Conservation (phyloP, 64 coral and sea anemone genomes). For the Actinia equina region DNA sequence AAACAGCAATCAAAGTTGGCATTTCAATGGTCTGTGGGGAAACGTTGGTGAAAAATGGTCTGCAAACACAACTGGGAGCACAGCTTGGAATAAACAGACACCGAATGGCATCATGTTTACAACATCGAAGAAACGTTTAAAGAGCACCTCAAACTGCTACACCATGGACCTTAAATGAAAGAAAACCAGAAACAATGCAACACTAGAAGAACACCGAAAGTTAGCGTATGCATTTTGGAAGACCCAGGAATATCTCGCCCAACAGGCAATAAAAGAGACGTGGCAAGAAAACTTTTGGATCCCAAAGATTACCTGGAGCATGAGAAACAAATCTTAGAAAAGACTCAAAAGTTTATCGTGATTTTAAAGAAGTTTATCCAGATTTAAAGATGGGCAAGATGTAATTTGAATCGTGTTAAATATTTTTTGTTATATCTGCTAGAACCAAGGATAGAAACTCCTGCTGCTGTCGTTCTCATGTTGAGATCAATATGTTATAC, state of each 20-base stretch:
- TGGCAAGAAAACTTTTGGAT: background rate
- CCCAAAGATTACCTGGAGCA: slow-evolving; percentile 1
- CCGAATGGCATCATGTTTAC: background rate
- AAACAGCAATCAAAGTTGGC: slow-evolving; percentile 2
- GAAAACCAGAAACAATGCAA: slow-evolving; percentile 19
- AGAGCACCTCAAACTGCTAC: background rate
- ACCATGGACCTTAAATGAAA: background rate
- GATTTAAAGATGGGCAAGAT: slow-evolving; percentile 37
- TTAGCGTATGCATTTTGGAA: slow-evolving; percentile 20
- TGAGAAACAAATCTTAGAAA: slow-evolving; percentile 41
- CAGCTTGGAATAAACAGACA: background rate
- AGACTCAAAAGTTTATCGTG: slow-evolving; percentile 30
- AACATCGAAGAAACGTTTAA: background rate
- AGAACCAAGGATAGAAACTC: background rate
- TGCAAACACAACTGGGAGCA: background rate
- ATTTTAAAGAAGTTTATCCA: slow-evolving; percentile 28
- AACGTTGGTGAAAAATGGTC: background rate
- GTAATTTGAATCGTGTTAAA: slow-evolving; percentile 31
- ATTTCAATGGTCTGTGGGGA: slow-evolving; percentile 21
- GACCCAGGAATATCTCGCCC: slow-evolving; percentile 29
- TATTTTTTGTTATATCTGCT: slow-evolving; percentile 18
- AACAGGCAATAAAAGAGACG: slow-evolving; percentile 28
- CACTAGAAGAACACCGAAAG: slow-evolving; percentile 7
- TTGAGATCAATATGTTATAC: slow-evolving; percentile 20
- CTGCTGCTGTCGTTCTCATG: slow-evolving; percentile 40